Evolutionary conservation across 2,888 invertebrate species (phyloP), one percentile per base, ranked within the genome.

Genomic region (Heliconius cydno): DNA sequence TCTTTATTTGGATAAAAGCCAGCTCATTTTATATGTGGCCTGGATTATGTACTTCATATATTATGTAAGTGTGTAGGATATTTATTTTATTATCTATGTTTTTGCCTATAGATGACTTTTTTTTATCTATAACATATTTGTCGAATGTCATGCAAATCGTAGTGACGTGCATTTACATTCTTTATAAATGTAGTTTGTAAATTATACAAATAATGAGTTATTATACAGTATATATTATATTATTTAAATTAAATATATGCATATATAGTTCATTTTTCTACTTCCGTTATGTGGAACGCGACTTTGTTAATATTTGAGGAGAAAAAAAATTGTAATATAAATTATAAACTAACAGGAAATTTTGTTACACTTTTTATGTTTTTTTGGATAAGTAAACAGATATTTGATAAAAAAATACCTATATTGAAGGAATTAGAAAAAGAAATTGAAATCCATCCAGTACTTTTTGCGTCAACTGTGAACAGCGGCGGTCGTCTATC

Each of bases 1-100:
- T 78, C 77, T 80, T 60, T 75, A 77, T 79, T 74, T 83, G 83
- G 82, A 82, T 70, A 60, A 78, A 65, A 78, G 79, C 83, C 83
- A 80, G 63, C 60, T 60, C 70, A 78, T 80, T 38, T 70, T 34
- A 30, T 80, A 77, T 79, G 71, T 81, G 81, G 81, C 81, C 78
- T 82, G 70, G 76, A 82, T 82, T 75, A 78, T 77, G 52, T 41
- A 30, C 74, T 70, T 70, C 46, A 38, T 19, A 25, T 60, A 30
- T 30, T 30, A 30, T 30, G 30, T 30, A 52, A 41, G 41, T 46
- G 9, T 70, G 15, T 70, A 46, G 25, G 15, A 15, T 28, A 60
- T 65, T 65, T 65, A 28, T 65, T 65, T 0, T 65, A 65, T 25
- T 63, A 52, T 52, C 52, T 52, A 19, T 52, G 0, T n/a, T 41